Conservation (phyloP, 2,888 invertebrate species). For the Stenichneumon culpator region DNA sequence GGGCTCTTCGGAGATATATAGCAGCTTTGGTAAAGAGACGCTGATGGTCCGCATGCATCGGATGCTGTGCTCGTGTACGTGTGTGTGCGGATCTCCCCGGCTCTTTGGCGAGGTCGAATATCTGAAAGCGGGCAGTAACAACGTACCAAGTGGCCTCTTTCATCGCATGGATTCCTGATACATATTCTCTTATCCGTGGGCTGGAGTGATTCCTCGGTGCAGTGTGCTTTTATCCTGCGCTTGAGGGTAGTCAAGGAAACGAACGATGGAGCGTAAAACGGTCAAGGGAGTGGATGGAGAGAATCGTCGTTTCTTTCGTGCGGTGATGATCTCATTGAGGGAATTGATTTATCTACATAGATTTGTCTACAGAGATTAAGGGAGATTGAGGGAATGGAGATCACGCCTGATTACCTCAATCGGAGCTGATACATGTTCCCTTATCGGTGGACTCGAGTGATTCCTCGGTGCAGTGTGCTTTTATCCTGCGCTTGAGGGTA, state of each 20-base stretch:
- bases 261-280: neutral
- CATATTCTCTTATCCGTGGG: conserved; percentile 12
- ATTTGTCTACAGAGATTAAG: too few species aligned
- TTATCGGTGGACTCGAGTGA: neutral
- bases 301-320: too few species aligned
- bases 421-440: conserved; percentile 5
- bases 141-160: conserved; percentile 39
- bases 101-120: conserved; percentile 38
- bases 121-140: conserved; percentile 41
- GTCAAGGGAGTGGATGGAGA: neutral
- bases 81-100: neutral
- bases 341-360: too few species aligned
- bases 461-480: neutral
- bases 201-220: neutral
- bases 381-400: too few species aligned
- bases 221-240: neutral
- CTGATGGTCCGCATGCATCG: conserved; percentile 10
- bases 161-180: conserved; percentile 17
- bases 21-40: conserved; percentile 37
- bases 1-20: neutral
- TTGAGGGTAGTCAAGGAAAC: neutral
- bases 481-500: neutral
- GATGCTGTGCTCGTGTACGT: conserved; percentile 22
- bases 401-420: too few species aligned
- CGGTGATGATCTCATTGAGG: too few species aligned